These are phyloP conservation scores for Synergus gifuensis DNA, from an alignment of 2,888 invertebrate genomes.

Conservation along the genomic window DNA sequence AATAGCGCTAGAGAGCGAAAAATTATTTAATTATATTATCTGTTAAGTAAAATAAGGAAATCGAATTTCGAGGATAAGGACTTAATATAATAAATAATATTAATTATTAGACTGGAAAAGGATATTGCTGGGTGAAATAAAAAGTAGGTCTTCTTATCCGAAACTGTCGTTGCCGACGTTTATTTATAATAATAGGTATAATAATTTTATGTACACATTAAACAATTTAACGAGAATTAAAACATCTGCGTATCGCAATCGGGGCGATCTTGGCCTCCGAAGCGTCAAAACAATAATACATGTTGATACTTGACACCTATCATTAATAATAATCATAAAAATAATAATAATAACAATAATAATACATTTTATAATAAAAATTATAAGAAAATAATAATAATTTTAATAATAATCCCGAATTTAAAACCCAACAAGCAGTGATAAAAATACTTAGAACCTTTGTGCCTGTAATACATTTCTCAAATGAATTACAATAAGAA, in stretches of 20 bases:
- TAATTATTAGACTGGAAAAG: not conserved
- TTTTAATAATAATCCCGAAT: conserved; percentile 26
- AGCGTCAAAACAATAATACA: conserved; percentile 43
- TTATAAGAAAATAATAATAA: not conserved
- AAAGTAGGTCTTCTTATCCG: conserved; percentile 41
- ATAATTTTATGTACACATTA: conserved; percentile 75
- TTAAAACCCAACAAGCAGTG: conserved; percentile 1
- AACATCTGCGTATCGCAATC: conserved; percentile 61
- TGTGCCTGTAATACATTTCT: conserved; percentile 20
- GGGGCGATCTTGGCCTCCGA: conserved; percentile 14
- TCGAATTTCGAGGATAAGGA: not conserved
- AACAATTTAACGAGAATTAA: conserved; percentile 73
- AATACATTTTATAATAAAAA: not conserved
- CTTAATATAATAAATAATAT: no score
- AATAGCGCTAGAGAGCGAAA: no score
- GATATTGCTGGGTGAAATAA: not conserved
- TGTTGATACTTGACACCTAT: conserved; percentile 14
- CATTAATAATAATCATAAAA: not conserved
- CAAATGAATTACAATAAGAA: not conserved
- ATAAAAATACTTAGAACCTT: conserved; percentile 3
- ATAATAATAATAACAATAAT: not conserved
- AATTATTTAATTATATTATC: no score
- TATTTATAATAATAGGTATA: conserved; percentile 74
- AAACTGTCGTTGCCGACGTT: conserved; percentile 59
- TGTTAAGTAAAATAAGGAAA: conserved; percentile 22